Evolutionary conservation across 2,888 invertebrate species (phyloP), one percentile per base, ranked within the genome.

Genomic region (Siphlonurus alternatus): DNA sequence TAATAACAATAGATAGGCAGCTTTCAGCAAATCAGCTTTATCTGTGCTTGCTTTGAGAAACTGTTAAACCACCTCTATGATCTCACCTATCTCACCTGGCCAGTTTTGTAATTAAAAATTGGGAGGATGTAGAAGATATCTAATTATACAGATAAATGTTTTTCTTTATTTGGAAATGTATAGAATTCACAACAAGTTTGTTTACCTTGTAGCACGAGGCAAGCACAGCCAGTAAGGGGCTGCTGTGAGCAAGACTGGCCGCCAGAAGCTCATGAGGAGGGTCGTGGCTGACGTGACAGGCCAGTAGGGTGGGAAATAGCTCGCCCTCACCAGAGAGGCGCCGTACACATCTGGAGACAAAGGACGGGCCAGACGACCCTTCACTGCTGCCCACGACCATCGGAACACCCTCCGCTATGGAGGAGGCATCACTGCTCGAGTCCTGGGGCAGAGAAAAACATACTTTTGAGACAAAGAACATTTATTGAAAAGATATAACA

Each of bases 161-260:
- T n/a, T n/a, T n/a, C n/a, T n/a, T n/a, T n/a, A n/a, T n/a, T n/a
- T n/a, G n/a, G n/a, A n/a, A n/a, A n/a, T n/a, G n/a, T n/a, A n/a
- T n/a, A n/a, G n/a, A n/a, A n/a, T n/a, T n/a, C n/a, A n/a, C n/a
- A n/a, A n/a, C n/a, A n/a, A n/a, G n/a, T n/a, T n/a, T n/a, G n/a
- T 62, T 59, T 70, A 85, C 86, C 80, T 86, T 85, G 71, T 86
- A 86, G 71, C 83, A 85, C 65, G 84, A 83, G 18, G 86, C 86
- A 56, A 87, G 76, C 65, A 87, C 79, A 15, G 83, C 83, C 7
- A 86, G 76, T 64, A 85, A 71, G 0, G 86, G 85, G 68, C 82
- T 82, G 25, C 79, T 76, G 66, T 81, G 81, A 53, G 76, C 69
- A 51, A 79, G 78, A 1, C 84, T 81, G 2, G 84, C 82, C 18